These are phyloP conservation scores for Brachyhypopomus gauderio DNA, from an alignment of 2,113 vertebrate species.

Conservation along the genomic window DNA sequence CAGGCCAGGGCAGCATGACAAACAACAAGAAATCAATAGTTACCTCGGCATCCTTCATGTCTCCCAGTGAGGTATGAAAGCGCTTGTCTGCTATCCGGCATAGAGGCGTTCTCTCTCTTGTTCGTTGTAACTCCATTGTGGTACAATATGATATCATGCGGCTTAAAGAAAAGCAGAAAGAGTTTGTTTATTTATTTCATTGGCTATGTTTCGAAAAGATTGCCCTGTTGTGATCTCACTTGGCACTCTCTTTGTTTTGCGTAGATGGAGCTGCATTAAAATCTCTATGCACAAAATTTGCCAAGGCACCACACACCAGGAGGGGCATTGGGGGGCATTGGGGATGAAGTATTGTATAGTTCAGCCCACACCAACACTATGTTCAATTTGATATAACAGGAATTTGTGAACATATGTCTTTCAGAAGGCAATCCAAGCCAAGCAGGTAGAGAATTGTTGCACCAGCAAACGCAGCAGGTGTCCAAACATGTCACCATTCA, in stretches of 20 bases:
- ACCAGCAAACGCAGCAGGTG: slow-evolving; percentile 1
- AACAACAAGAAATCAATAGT: slow-evolving; percentile 43
- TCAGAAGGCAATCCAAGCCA: neutral
- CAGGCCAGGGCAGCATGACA: slow-evolving; percentile 34
- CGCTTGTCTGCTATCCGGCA: neutral
- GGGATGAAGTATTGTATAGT: neutral
- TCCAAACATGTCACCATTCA: slow-evolving; percentile 13
- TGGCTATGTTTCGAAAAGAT: neutral
- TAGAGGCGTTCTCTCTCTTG: neutral
- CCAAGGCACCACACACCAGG: no score
- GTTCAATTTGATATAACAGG: neutral
- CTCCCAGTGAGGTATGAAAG: slow-evolving; percentile 9
- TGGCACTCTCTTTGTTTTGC: neutral
- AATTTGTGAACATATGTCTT: neutral
- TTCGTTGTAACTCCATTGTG: neutral
- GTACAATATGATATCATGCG: neutral
- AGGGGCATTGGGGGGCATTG: no score
- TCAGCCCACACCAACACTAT: neutral
- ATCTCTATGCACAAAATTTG: neutral
- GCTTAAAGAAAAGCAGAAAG: neutral
- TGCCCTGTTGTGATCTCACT: neutral
- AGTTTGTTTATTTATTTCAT: slow-evolving; percentile 6
- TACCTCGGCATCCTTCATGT: slow-evolving; percentile 33
- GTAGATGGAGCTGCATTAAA: neutral
- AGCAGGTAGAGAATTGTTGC: neutral